Evolutionary conservation across 30 jellyfish, hydroid and myxozoan species (phyloP).

Genomic region (Aurelia sp.): DNA sequence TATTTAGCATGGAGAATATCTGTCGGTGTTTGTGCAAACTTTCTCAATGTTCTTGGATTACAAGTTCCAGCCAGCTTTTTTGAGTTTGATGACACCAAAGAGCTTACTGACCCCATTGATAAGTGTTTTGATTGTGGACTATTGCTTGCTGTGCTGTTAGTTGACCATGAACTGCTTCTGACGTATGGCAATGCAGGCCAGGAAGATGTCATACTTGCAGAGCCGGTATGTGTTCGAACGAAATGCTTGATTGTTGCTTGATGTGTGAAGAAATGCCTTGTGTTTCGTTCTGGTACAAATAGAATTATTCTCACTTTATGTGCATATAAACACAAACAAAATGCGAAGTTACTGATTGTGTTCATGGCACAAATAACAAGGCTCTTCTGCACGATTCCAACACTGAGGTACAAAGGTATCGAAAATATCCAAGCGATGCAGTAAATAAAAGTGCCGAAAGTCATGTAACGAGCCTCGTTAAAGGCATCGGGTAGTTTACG

Average conservation of each 20-base stretch:
- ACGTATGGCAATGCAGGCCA: slow-evolving; percentile 43
- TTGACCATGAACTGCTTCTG: not conserved
- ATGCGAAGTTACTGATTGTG: slow-evolving; percentile 41
- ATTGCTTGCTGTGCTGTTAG: not conserved
- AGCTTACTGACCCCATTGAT: slow-evolving; percentile 17
- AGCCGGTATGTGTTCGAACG: slow-evolving; percentile 4
- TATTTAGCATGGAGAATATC: slow-evolving; percentile 23
- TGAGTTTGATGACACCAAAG: slow-evolving; percentile 15
- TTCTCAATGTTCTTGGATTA: slow-evolving; percentile 21
- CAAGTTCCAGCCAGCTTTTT: slow-evolving; percentile 12
- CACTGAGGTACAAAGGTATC: slow-evolving; percentile 79
- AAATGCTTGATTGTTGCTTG: slow-evolving; percentile 52
- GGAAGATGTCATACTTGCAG: slow-evolving; percentile 34
- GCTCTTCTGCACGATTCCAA: slow-evolving; percentile 11
- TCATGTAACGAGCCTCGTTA: slow-evolving; percentile 84
- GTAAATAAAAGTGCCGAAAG: slow-evolving; percentile 75
- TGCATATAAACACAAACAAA: slow-evolving; percentile 46
- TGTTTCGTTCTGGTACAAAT: slow-evolving; percentile 72
- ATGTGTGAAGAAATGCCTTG: slow-evolving; percentile 37
- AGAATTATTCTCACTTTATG: slow-evolving; percentile 62
- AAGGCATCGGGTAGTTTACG: slow-evolving; percentile 86
- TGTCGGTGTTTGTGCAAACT: slow-evolving; percentile 11
- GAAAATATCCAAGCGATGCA: slow-evolving; percentile 66
- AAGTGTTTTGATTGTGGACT: not conserved
- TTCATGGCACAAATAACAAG: slow-evolving; percentile 51